phyloP scores from a whole-genome alignment of 2,888 invertebrate species.

The Byasa hedistus region DNA sequence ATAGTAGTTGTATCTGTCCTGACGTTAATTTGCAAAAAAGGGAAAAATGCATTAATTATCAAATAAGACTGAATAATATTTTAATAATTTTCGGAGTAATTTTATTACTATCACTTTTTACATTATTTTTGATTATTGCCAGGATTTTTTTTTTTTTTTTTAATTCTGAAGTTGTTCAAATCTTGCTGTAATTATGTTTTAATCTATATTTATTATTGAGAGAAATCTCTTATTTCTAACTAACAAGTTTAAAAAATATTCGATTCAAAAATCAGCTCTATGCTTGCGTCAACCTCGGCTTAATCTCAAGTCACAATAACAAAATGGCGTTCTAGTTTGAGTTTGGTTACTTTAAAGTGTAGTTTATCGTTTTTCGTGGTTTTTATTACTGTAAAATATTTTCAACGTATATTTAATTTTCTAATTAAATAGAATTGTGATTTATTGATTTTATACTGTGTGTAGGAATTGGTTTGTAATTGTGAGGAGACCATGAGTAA shows the following conservation, averaged over 20 bases:
- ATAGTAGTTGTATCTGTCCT: too few species aligned
- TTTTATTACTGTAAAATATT: neutral
- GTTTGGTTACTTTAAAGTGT: conserved; percentile 8
- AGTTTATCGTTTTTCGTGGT: conserved; percentile 5
- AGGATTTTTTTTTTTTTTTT: too few species aligned
- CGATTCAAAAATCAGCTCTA: neutral
- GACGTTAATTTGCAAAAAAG: too few species aligned
- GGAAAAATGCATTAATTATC: too few species aligned
- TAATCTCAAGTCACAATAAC: conserved; percentile 12
- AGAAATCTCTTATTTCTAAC: neutral
- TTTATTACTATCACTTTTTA: too few species aligned
- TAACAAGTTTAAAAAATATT: neutral
- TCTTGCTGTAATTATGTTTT: too few species aligned
- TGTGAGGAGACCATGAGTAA: conserved; percentile 64
- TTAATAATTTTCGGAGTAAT: too few species aligned
- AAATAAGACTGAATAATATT: too few species aligned
- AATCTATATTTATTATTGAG: neutral
- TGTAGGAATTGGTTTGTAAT: conserved; percentile 32
- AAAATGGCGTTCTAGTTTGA: conserved; percentile 25
- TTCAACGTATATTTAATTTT: conserved; percentile 5
- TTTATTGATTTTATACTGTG: conserved; percentile 24
- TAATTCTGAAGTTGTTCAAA: too few species aligned
- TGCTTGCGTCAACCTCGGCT: conserved; percentile 16
- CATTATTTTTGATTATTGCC: too few species aligned
- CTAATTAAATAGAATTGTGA: neutral